phyloP scores from a whole-genome alignment of 2,888 invertebrate species.

The Neocrepidodera transversa region DNA sequence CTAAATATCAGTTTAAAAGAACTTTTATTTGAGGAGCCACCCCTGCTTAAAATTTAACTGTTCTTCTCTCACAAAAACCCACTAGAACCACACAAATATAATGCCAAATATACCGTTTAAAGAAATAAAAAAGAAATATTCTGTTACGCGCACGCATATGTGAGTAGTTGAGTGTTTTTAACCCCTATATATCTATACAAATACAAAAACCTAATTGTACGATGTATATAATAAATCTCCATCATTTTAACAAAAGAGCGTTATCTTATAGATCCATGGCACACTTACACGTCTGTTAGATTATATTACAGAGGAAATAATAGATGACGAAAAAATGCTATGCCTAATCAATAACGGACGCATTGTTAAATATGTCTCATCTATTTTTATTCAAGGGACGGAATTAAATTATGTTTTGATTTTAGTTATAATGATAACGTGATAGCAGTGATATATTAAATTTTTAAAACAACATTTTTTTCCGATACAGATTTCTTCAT shows the following conservation, averaged over 20 bases:
- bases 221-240: slow-evolving; percentile 36
- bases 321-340: neutral
- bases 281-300: slow-evolving; percentile 36
- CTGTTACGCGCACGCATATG: slow-evolving; percentile 28
- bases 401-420: too few species aligned
- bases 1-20: too few species aligned
- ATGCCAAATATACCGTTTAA: slow-evolving; percentile 12
- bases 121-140: slow-evolving; percentile 22
- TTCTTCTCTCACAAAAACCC: too few species aligned
- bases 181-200: slow-evolving; percentile 30
- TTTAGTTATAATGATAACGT: too few species aligned
- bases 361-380: neutral
- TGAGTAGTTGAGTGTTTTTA: slow-evolving; percentile 29
- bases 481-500: too few species aligned
- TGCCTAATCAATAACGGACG: neutral
- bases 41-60: too few species aligned
- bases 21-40: too few species aligned
- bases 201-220: slow-evolving; percentile 33
- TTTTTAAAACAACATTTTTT: too few species aligned
- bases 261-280: slow-evolving; percentile 42
- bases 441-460: too few species aligned
- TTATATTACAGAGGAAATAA: slow-evolving; percentile 23
- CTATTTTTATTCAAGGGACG: neutral
- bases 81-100: too few species aligned
- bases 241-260: slow-evolving; percentile 39